Percentiles rank a stretch among this genome's conserved stretches.
Evolutionary conservation across 2,888 invertebrate genomes (phyloP).

Genomic region (Meta bourneti): DNA sequence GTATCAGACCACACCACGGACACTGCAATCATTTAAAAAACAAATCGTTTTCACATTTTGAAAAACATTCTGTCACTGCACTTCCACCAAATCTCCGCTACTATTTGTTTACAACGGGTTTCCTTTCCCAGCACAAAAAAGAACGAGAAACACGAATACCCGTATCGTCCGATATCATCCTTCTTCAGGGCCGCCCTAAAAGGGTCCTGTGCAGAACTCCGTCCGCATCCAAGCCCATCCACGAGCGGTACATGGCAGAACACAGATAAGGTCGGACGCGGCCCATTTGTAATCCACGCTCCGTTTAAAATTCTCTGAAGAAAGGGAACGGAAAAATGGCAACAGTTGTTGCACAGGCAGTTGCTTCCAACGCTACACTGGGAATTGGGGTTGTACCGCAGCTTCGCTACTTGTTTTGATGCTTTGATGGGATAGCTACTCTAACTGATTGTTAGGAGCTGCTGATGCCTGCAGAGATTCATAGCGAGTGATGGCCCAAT

Average conservation of each 20-base stretch:
- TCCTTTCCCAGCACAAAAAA: not conserved
- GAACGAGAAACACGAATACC: not conserved
- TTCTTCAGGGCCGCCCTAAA: slow-evolving; percentile 8
- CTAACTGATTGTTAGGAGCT: not conserved
- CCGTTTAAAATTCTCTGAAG: slow-evolving; percentile 43
- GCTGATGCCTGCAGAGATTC: not conserved
- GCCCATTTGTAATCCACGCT: slow-evolving; percentile 68
- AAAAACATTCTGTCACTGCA: too few species aligned
- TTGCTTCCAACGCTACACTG: not conserved
- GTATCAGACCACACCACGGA: too few species aligned
- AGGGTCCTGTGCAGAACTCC: not conserved
- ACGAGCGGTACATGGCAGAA: slow-evolving; percentile 34
- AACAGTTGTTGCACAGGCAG: slow-evolving; percentile 42
- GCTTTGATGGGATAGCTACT: not conserved
- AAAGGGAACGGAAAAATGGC: slow-evolving; percentile 50
- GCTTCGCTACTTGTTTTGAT: not conserved
- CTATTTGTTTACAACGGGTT: slow-evolving; percentile 14
- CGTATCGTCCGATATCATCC: slow-evolving; percentile 39
- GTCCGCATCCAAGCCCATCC: slow-evolving; percentile 3
- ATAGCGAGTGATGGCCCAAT: not conserved
- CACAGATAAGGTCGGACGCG: slow-evolving; percentile 41
- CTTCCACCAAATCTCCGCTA: not conserved
- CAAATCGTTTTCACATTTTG: too few species aligned
- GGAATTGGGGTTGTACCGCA: not conserved
- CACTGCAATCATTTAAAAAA: too few species aligned